A percentile compares a stretch with the other conserved stretches of the same genome.
Conservation (phyloP, 2,888 invertebrate genomes). For the Cremastinae sp. region DNA sequence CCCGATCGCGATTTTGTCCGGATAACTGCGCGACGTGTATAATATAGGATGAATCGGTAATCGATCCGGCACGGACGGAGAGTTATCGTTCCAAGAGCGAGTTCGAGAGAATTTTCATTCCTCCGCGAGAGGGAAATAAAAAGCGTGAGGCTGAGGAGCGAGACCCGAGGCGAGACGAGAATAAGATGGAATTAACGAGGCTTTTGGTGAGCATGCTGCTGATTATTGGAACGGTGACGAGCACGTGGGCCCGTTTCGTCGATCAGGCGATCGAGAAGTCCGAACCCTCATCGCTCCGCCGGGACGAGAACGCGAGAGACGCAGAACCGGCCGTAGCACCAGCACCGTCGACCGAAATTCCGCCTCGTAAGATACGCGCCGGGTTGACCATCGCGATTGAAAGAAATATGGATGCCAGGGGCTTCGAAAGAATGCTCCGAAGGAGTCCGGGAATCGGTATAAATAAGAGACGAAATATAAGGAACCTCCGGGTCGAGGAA, state of each 20-base stretch:
- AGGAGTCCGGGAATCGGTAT: constrained; percentile 46
- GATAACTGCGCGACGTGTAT: too few species aligned
- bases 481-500: constrained; percentile 50
- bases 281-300: background rate
- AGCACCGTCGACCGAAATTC: too few species aligned
- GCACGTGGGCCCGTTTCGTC: constrained; percentile 45
- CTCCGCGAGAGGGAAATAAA: background rate
- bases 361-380: too few species aligned
- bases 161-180: background rate
- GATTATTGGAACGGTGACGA: constrained; percentile 44
- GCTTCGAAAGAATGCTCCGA: constrained; percentile 50
- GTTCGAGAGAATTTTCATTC: background rate
- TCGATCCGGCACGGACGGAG: too few species aligned
- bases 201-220: constrained; percentile 60
- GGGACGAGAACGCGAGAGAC: constrained; percentile 10
- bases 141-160: background rate
- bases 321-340: too few species aligned
- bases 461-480: constrained; percentile 42
- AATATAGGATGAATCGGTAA: too few species aligned
- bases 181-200: constrained; percentile 62
- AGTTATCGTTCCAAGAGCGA: too few species aligned
- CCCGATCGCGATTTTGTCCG: too few species aligned
- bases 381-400: background rate
- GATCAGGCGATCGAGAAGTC: constrained; percentile 23
- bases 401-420: constrained; percentile 1